Conservation (phyloP, 2,113 vertebrate species). For the Canis aureus region DNA sequence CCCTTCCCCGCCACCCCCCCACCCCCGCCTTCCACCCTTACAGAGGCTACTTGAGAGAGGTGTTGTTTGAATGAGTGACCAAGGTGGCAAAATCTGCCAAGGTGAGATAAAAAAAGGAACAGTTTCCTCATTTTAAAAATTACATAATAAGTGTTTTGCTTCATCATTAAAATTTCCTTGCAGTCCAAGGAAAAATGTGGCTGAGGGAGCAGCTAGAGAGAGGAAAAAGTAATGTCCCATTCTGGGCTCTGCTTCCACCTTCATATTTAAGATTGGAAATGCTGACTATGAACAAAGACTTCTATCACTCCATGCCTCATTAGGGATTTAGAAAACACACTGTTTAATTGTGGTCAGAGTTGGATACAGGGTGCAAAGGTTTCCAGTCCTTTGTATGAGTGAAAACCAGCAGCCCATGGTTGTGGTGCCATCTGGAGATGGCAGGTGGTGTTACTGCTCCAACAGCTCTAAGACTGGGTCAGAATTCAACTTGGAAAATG, state of each 20-base stretch:
- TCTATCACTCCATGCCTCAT: neutral
- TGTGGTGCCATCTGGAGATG: slow-evolving; percentile 64
- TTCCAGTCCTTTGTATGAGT: neutral
- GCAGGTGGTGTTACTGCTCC: neutral
- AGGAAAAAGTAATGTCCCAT: neutral
- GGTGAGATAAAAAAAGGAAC: neutral
- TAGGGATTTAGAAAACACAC: neutral
- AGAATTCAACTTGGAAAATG: neutral
- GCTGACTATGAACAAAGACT: neutral
- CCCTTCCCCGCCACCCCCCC: neutral
- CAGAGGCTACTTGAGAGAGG: neutral
- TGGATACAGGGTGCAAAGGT: neutral
- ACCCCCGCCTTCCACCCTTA: neutral
- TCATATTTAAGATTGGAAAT: neutral
- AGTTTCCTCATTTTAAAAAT: neutral
- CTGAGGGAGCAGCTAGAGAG: neutral
- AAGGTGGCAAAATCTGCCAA: neutral
- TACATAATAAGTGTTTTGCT: neutral
- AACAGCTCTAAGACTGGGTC: neutral
- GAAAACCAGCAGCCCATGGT: neutral
- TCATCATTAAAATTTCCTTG: neutral
- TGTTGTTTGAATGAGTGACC: neutral
- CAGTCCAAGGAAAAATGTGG: neutral
- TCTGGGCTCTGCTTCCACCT: neutral
- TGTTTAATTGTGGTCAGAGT: neutral